Evolutionary conservation across 1,140 invertebrate species (phyloP).

Genomic region (Megalopta genalis): DNA sequence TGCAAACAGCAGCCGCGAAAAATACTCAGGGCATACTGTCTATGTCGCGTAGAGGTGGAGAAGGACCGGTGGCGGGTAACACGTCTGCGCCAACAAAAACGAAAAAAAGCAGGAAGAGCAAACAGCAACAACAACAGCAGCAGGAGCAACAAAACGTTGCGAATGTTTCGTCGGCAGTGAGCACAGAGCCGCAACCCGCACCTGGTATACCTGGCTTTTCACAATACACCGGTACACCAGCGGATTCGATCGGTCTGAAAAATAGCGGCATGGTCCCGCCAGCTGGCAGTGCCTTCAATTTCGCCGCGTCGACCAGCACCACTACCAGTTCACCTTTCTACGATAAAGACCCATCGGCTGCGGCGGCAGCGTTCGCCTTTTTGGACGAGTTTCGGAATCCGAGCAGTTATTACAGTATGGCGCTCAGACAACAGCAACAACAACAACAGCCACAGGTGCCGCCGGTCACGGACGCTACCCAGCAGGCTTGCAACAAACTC

Average conservation of each 20-base stretch:
- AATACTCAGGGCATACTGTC: constrained; percentile 63
- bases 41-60: constrained; percentile 62
- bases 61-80: constrained; percentile 32
- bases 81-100: constrained; percentile 56
- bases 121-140: constrained; percentile 65
- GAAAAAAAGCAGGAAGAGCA: constrained; percentile 73
- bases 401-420: constrained; percentile 75
- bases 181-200: constrained; percentile 54
- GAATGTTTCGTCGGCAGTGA: constrained; percentile 47
- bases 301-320: constrained; percentile 66
- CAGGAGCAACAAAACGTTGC: constrained; percentile 61
- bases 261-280: constrained; percentile 69
- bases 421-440: constrained; percentile 70
- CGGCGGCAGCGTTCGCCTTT: constrained; percentile 74
- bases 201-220: constrained; percentile 64
- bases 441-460: constrained; percentile 68
- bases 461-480: constrained; percentile 61
- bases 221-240: constrained; percentile 64
- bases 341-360: constrained; percentile 74
- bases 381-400: constrained; percentile 77
- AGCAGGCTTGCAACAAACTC: constrained; percentile 74
- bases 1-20: constrained; percentile 72
- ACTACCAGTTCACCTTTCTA: constrained; percentile 73
- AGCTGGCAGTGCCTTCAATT: constrained; percentile 76
- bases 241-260: constrained; percentile 69